phyloP scores from a whole-genome alignment of 2,888 invertebrate species.

The Aricia artaxerxes region DNA sequence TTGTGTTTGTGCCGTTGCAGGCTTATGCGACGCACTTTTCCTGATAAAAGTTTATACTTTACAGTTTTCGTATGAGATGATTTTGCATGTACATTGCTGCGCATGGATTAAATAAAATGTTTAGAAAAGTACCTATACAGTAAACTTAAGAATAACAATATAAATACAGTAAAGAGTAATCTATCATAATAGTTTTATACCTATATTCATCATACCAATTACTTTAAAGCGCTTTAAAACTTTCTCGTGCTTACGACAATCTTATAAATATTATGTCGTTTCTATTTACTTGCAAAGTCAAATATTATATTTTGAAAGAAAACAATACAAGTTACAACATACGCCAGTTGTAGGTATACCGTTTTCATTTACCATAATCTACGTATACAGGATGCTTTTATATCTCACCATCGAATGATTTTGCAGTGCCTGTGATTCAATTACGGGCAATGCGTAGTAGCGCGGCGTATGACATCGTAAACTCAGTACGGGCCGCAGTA shows the following conservation, averaged over 20 bases:
- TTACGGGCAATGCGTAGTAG: conserved; percentile 70
- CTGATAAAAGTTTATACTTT: conserved; percentile 8
- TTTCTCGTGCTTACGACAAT: too few species aligned
- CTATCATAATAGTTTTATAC: too few species aligned
- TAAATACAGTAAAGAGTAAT: not conserved
- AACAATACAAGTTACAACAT: not conserved
- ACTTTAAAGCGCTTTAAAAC: too few species aligned
- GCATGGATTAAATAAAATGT: not conserved
- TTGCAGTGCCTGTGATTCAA: conserved; percentile 69
- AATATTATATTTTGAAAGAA: too few species aligned
- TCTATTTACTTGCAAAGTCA: too few species aligned
- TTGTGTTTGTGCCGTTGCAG: conserved; percentile 25
- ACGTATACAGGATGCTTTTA: not conserved
- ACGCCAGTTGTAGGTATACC: not conserved
- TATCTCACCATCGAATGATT: conserved; percentile 11
- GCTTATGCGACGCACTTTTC: conserved; percentile 28
- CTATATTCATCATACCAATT: too few species aligned
- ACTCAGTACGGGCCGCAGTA: conserved; percentile 62
- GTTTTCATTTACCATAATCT: not conserved
- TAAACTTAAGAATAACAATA: not conserved
- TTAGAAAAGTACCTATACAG: not conserved
- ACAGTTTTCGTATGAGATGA: not conserved
- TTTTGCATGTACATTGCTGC: not conserved
- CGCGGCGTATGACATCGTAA: conserved; percentile 71
- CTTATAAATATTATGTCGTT: too few species aligned